phyloP scores from a whole-genome alignment of 1,140 invertebrate genomes.

The Brachionus calyciflorus region DNA sequence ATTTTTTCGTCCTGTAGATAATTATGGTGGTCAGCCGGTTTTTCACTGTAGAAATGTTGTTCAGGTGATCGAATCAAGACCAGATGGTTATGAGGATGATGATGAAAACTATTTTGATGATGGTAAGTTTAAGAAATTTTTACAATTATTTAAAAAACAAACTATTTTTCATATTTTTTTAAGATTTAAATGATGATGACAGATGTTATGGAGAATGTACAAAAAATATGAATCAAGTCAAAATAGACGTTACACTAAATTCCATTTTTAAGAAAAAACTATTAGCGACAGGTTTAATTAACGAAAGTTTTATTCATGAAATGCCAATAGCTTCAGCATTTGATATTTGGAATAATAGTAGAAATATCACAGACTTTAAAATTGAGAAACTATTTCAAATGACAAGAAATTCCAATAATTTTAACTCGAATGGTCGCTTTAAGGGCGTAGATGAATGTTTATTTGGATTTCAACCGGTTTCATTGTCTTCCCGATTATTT shows the following conservation, averaged over 20 bases:
- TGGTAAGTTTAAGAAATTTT: too few species aligned
- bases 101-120: slow-evolving; percentile 41
- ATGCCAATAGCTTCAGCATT: not conserved
- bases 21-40: slow-evolving; percentile 40
- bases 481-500: slow-evolving; percentile 3
- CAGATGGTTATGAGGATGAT: slow-evolving; percentile 46
- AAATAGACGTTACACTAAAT: not conserved
- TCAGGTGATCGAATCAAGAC: slow-evolving; percentile 18
- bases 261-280: not conserved
- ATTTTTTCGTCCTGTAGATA: slow-evolving; percentile 41
- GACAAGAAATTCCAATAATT: not conserved
- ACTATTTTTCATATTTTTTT: not conserved
- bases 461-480: slow-evolving; percentile 1
- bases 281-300: not conserved
- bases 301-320: slow-evolving; percentile 2
- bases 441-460: slow-evolving; percentile 4
- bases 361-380: not conserved
- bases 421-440: slow-evolving; percentile 10
- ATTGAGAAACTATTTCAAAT: not conserved
- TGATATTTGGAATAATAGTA: not conserved
- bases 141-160: too few species aligned
- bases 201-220: slow-evolving; percentile 10
- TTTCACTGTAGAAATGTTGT: slow-evolving; percentile 45
- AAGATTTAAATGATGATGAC: slow-evolving; percentile 29
- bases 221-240: not conserved